A percentile compares a stretch with the other conserved stretches of the same genome.
Evolutionary conservation across 2,888 invertebrate species (phyloP).

Genomic region (Dugesia japonica): DNA sequence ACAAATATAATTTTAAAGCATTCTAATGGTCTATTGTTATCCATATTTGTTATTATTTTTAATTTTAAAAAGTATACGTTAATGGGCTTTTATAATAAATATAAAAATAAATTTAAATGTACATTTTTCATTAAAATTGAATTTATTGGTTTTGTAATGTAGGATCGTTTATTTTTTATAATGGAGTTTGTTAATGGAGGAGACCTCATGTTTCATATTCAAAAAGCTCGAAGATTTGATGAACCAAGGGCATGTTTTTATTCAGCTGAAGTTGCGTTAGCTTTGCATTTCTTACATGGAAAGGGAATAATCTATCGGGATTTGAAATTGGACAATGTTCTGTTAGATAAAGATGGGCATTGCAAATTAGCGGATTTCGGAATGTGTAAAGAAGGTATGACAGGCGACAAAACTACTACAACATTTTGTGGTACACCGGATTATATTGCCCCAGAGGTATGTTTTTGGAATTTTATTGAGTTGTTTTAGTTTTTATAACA

Average conservation of each 20-base stretch:
- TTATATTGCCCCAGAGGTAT: constrained; percentile 85
- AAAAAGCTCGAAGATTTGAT: constrained; percentile 88
- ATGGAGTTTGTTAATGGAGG: constrained; percentile 97
- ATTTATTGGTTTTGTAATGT: constrained; percentile 34
- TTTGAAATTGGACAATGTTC: constrained; percentile 90
- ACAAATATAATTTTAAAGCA: too few relatives aligned
- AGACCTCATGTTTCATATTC: constrained; percentile 90
- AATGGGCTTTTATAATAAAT: too few relatives aligned
- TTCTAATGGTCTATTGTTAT: too few relatives aligned
- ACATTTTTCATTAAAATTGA: too few relatives aligned
- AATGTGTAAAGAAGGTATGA: constrained; percentile 91
- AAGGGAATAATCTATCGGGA: constrained; percentile 91
- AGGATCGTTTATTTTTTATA: constrained; percentile 86
- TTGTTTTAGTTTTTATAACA: constrained; percentile 38
- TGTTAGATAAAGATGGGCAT: constrained; percentile 78
- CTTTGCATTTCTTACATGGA: constrained; percentile 82
- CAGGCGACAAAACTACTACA: constrained; percentile 66
- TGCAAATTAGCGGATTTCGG: constrained; percentile 56
- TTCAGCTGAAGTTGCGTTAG: constrained; percentile 91
- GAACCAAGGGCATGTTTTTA: constrained; percentile 82
- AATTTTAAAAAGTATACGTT: too few relatives aligned
- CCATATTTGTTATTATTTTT: too few relatives aligned
- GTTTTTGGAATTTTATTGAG: not conserved
- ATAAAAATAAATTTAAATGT: too few relatives aligned
- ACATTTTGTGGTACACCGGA: constrained; percentile 99